Evolutionary conservation across 2,888 invertebrate species (phyloP), one percentile per base, ranked within the genome.

Genomic region (Caradrina kadenii): DNA sequence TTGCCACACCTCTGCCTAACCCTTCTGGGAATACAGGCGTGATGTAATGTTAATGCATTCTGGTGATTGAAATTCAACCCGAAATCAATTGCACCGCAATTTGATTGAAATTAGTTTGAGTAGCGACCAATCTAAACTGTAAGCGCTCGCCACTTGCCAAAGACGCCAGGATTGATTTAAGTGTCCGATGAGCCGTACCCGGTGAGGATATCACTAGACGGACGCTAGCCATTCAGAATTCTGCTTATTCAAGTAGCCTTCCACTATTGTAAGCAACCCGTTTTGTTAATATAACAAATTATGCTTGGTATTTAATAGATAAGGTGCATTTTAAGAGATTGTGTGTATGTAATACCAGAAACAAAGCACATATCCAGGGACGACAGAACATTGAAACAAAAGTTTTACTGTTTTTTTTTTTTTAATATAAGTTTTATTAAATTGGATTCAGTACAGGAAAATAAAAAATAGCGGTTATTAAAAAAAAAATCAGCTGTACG

Each of bases 131-230:
- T 52, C 10, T 6, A 4, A 31, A 45, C 8, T 35, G 35, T 8
- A 35, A 35, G 35, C 35, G 68, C 7, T 66, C 21, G n/a, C 15
- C 19, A n/a, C 26, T 66, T 66, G 26, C n/a, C 49, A n/a, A 31
- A 67, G 52, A 52, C 15, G 26, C 17, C 19, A 21, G 13, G 39
- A 26, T 19, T 50, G 13, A 31, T 35, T 21, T 66, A 42, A 5
- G 39, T 17, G 17, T n/a, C 48, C 11, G 22, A 19, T 19, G 6
- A 50, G 26, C 22, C 15, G 15, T 50, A 15, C n/a, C 10, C n/a
- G n/a, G 35, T 19, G 22, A 39, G 42, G 31, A 5, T 11, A 45
- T 19, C 15, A 19, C 6, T 35, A 35, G 7, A 8, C 35, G 15
- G 11, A 35, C 15, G 39, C 59, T 35, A 63, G 35, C 1, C 8